These are phyloP conservation scores for Elephantulus edwardii DNA, from an alignment of 2,113 vertebrate species.

Conservation along the genomic window DNA sequence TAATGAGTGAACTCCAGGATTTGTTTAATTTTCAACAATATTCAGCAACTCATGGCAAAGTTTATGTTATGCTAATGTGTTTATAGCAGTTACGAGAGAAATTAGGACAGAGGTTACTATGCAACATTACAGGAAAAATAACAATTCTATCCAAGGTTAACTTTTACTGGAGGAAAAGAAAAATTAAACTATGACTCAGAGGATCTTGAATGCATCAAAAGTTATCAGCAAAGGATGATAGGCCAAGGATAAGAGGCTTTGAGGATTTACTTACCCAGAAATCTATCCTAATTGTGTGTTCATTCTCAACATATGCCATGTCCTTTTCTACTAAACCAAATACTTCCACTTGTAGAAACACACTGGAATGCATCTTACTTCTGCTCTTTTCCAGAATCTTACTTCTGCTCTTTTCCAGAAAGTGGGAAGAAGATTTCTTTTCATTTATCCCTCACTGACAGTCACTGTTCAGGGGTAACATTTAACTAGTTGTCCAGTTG, in stretches of 20 bases:
- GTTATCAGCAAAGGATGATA: neutral
- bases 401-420: neutral
- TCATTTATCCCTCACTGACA: neutral
- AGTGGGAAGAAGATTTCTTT: neutral
- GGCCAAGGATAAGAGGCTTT: neutral
- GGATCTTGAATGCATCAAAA: neutral
- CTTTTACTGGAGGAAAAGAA: neutral
- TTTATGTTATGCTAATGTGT: conserved; percentile 10
- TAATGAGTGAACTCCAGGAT: neutral
- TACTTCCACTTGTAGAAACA: neutral
- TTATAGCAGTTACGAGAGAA: conserved; percentile 36
- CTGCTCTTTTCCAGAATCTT: too few relatives aligned
- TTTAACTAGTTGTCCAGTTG: neutral
- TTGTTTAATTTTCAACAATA: neutral
- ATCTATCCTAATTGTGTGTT: neutral
- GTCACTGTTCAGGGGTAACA: neutral
- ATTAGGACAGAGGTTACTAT: conserved; percentile 14
- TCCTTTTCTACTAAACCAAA: neutral
- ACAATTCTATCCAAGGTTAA: conserved; percentile 17
- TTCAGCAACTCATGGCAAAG: neutral
- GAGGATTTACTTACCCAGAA: neutral
- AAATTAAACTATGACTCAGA: conserved; percentile 47
- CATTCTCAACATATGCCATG: neutral
- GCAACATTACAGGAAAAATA: neutral
- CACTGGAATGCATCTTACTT: neutral